These are phyloP conservation scores for Dipus sagitta DNA, from an alignment of 2,797 vertebrate species.

Conservation along the genomic window DNA sequence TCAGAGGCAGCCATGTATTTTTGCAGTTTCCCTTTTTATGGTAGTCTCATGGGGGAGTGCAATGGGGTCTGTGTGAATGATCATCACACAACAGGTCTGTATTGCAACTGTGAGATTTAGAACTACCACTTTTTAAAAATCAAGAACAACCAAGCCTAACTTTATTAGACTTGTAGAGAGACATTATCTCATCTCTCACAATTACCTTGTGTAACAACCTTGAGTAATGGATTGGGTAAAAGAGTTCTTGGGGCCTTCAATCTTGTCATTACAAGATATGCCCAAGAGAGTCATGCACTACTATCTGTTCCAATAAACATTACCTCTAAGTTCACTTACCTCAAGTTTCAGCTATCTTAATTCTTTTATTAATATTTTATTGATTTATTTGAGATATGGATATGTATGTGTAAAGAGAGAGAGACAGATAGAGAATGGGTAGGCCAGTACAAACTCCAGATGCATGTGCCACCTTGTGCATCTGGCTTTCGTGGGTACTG, in stretches of 20 bases:
- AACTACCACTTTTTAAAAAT: neutral
- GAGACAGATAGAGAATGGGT: no score
- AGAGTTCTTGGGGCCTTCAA: neutral
- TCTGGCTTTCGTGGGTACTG: no score
- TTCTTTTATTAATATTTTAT: conserved; percentile 33
- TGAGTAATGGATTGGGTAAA: conserved; percentile 24
- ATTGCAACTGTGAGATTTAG: neutral
- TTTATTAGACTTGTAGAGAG: neutral
- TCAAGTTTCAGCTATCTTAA: neutral
- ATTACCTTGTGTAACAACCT: neutral
- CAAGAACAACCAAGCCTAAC: neutral
- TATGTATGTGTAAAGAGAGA: no score
- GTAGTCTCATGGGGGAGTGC: neutral
- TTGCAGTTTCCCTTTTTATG: neutral
- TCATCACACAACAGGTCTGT: neutral
- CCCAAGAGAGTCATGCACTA: neutral
- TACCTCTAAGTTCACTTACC: neutral
- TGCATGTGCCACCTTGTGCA: no score
- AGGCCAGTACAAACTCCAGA: no score
- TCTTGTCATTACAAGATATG: neutral
- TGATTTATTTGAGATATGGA: neutral
- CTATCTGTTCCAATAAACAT: neutral
- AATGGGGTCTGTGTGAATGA: neutral
- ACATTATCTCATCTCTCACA: neutral
- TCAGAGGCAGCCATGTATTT: neutral